Evolutionary conservation across 1,140 invertebrate genomes (phyloP), one percentile per base, ranked within the genome.

Genomic region (Nephotettix cincticeps): DNA sequence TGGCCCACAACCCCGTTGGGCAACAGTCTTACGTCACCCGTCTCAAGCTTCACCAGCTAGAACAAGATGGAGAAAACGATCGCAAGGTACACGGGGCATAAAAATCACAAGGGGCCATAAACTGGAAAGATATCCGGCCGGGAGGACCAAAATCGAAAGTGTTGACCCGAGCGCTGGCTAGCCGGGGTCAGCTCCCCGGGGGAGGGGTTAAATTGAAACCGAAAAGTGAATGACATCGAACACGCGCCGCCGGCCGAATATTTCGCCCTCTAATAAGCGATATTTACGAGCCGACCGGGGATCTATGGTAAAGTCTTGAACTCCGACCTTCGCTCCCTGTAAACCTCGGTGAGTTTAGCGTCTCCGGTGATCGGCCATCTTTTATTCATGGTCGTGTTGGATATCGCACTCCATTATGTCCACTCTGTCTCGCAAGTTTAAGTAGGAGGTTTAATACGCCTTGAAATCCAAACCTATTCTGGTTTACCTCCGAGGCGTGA

Each of bases 251-350:
- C 47, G 47, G 47, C 47, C 14, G 19, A 51, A 19, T 51, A 51
- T 61, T 61, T 61, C 27, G 56, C 23, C 27, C 47, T 61, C 27
- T 61, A 61, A 61, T 61, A 25, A 61, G 56, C 25, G 56, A 14
- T 61, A 61, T 61, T 61, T 61, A 61, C 23, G 56, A n/a, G 56
- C 47, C 14, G 14, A 2, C 6, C 14, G 4, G 4, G 14, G 47
- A 51, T 51, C 4, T 51, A 51, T 51, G 47, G 21, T 17, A 51
- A 21, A 19, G 47, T 6, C 3, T 51, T 51, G 47, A 17, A 19
- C 47, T 21, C 28, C n/a, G 56, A 61, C 56, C 56, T 27, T 28
- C 56, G 27, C 13, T 11, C 11, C 11, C 47, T 21, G 47, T 14
- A 54, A 11, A 14, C 47, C 11, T 21, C 56, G 21, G 21, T n/a